Conservation (phyloP, 2,888 invertebrate genomes). For the Amiota communis region DNA sequence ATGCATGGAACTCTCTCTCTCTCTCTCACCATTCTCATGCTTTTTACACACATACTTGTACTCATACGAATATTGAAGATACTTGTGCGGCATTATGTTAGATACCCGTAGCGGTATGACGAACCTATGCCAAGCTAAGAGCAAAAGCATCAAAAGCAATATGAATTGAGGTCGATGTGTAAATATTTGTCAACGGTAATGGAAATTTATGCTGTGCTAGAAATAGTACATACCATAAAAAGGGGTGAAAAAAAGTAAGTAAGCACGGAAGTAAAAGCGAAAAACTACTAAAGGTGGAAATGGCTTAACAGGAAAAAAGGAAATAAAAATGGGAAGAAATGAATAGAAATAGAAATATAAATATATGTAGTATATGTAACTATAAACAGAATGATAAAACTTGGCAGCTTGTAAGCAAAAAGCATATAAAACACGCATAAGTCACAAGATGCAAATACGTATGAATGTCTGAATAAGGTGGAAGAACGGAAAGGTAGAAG, state of each 20-base stretch:
- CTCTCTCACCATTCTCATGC: too few species aligned
- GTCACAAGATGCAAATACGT: too few species aligned
- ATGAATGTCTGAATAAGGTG: too few species aligned
- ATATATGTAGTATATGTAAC: conserved; percentile 38
- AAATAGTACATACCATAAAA: conserved; percentile 39
- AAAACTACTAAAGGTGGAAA: background rate
- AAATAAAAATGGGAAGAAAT: conserved; percentile 24
- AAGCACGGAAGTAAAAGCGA: background rate
- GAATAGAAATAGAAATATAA: conserved; percentile 29
- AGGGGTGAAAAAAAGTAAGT: conserved; percentile 27
- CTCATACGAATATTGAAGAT: conserved; percentile 6
- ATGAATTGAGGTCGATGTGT: conserved; percentile 69
- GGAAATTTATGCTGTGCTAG: conserved; percentile 64
- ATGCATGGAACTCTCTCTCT: too few species aligned
- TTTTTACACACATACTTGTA: too few species aligned
- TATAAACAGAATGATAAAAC: background rate
- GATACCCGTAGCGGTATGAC: too few species aligned
- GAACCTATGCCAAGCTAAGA: conserved; percentile 51
- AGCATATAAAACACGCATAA: too few species aligned
- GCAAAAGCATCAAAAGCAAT: conserved; percentile 66
- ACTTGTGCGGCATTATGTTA: background rate
- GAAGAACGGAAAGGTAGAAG: background rate
- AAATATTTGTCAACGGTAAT: conserved; percentile 70
- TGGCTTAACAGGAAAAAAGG: conserved; percentile 20
- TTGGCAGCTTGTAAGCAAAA: too few species aligned